A percentile compares a stretch with the other conserved stretches of the same genome.
Evolutionary conservation across 37 sponge, comb jelly and placozoan genomes (phyloP).

Genomic region (Beroe ovata): DNA sequence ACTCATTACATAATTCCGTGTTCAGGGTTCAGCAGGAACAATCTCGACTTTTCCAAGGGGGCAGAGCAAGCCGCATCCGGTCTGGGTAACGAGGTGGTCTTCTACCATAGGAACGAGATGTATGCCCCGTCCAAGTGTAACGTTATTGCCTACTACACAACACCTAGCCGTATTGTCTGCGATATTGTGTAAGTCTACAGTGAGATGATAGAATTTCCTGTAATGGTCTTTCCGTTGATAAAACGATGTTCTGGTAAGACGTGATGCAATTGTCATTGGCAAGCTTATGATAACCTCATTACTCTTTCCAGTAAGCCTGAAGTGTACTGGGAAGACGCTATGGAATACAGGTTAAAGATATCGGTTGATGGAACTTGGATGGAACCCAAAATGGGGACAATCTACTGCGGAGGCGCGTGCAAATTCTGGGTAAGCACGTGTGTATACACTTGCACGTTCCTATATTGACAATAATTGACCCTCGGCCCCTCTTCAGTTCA

Average conservation of each 20-base stretch:
- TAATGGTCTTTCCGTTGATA: too few species aligned
- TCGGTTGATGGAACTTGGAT: conserved; percentile 65
- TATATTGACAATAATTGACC: too few species aligned
- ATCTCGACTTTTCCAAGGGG: not conserved
- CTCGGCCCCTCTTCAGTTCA: too few species aligned
- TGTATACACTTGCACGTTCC: too few species aligned
- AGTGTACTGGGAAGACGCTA: conserved; percentile 1
- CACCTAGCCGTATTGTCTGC: conserved; percentile 73
- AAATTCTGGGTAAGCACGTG: conserved; percentile 14
- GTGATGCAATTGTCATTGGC: too few species aligned
- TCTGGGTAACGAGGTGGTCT: conserved; percentile 70
- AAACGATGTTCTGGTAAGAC: too few species aligned
- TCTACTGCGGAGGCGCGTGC: conserved; percentile 60
- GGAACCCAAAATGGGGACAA: not conserved
- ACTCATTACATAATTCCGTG: too few species aligned
- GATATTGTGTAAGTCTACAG: conserved; percentile 71
- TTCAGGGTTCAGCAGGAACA: not conserved
- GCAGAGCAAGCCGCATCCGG: not conserved
- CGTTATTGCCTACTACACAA: conserved; percentile 71
- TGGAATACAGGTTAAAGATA: conserved; percentile 42
- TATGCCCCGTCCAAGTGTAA: conserved; percentile 68
- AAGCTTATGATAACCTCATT: too few species aligned
- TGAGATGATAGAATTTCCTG: too few species aligned
- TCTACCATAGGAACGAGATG: conserved; percentile 21
- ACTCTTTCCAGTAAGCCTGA: conserved; percentile 26